phyloP scores from a whole-genome alignment of 2,888 invertebrate genomes.

The Helobdella robusta region DNA sequence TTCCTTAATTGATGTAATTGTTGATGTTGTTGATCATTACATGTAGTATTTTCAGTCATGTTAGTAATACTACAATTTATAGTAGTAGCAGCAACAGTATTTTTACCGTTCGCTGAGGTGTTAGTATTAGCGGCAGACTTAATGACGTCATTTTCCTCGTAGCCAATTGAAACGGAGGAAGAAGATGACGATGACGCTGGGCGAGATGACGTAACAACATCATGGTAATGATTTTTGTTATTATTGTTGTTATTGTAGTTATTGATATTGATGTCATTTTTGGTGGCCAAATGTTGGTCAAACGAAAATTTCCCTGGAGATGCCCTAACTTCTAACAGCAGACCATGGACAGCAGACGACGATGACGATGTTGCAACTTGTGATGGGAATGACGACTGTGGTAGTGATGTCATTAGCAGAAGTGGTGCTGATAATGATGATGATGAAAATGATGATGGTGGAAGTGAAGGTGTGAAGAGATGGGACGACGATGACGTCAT shows the following conservation, averaged over 20 bases:
- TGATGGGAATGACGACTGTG: too few relatives aligned
- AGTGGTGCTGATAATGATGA: not conserved
- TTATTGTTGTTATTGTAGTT: not conserved
- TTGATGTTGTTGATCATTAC: too few relatives aligned
- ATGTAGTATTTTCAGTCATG: too few relatives aligned
- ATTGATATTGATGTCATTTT: not conserved
- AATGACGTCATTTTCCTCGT: not conserved
- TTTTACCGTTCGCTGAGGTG: not conserved
- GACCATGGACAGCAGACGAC: too few relatives aligned
- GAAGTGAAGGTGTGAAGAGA: not conserved
- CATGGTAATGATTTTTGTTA: not conserved
- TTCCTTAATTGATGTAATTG: not conserved
- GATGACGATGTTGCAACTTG: too few relatives aligned
- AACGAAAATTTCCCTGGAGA: too few relatives aligned
- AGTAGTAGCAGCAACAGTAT: not conserved
- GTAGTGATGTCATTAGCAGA: not conserved
- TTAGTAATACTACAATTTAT: not conserved
- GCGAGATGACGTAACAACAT: not conserved
- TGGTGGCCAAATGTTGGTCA: too few relatives aligned
- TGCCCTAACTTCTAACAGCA: too few relatives aligned
- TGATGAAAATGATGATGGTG: not conserved
- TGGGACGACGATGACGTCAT: not conserved
- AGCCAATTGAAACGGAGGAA: not conserved
- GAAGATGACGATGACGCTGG: not conserved
- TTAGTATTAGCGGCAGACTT: not conserved